Base-by-base conservation (phyloP, 2,113 vertebrate genomes). In the Python bivittatus region DNA sequence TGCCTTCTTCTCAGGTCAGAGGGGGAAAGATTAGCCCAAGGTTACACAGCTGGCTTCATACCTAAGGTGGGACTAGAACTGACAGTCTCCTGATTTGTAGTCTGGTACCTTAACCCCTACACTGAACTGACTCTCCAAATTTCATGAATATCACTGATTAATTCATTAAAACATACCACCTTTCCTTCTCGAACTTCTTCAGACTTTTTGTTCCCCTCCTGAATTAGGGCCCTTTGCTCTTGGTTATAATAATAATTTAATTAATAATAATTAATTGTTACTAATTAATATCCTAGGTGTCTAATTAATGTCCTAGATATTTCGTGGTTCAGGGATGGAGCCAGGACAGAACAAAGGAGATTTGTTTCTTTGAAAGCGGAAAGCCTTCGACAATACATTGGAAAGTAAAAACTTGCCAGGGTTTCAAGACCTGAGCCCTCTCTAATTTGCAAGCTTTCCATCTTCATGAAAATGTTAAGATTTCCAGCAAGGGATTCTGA, bases 161-260 rank as follows among this genome's bases (percentile, higher is more conserved):
- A 93, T 29, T 54, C n/a, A 61, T 79, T 88, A 91, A 90, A 79
- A 92, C n/a, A 86, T 33, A 64, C 64, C 22, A 25, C 38, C 38
- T 8, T 8, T 57, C 29, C 9, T 84, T 91, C 57, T 61, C 44
- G 22, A 86, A 38, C 90, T 91, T 86, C 29, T 68, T 38, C 38
- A 86, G 84, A 91, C 44, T 0, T 10, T 11, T 52, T 25, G 57
- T 29, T 23, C 15, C 53, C 33, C 54, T 60, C 6, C 72, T 6
- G 13, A 22, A 25, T 57, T 90, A 84, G 79, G 53, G 58, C 20
- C 42, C 54, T 42, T 84, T 84, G 22, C 54, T 90, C 72, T 20
- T 20, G 54, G 53, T 84, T 57, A 44, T 48, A 68, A 84, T 9
- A 48, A 86, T 91, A 91, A 84, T 90, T 58, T n/a, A 52, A 91